Evolutionary conservation across 2,888 invertebrate genomes (phyloP), one percentile per base, ranked within the genome.

Genomic region (Xestia sexstrigata): DNA sequence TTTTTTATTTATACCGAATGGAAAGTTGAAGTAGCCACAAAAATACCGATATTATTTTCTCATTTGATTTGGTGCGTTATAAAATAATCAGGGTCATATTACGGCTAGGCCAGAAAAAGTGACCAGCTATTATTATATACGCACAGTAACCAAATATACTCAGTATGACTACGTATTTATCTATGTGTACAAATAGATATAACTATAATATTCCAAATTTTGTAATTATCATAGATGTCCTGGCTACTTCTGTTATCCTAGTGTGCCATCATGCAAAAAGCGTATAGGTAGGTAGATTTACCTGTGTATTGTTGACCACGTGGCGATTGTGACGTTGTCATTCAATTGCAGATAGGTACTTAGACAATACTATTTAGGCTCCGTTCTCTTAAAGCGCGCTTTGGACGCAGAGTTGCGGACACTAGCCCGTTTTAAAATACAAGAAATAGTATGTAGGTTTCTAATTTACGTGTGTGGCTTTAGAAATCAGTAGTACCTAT

Each of bases 181-280:
- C 3, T 23, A 67, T 5, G 4, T 23, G 23, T 55, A 23, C 23
- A 23, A 52, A n/a, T n/a, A 11, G 15, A 26, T 15, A 58, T 15
- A 26, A 55, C 1, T 15, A 26, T 58, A 58, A 23, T 52, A 52
- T 17, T 23, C 13, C 39, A 23, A 26, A 39, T 52, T 45, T 52
- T 23, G 13, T 45, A 23, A 23, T 55, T 23, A 26, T 4, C 47
- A 23, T 7, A 68, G 39, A 72, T 72, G 9, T 60, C 58, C 17
- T 67, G 20, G 49, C 49, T 20, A 60, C 26, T 60, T 74, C 49
- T 78, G 81, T 15, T 60, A 49, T 60, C 81, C 81, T 66, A 66
- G 74, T 78, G 39, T 13, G 26, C 23, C 17, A 52, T 45, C 26
- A 52, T 66, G 23, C 23, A 60, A 35, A 81, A 67, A 74, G 52